Evolutionary conservation across 2,888 invertebrate species (phyloP), one percentile per base, ranked within the genome.

Genomic region (Parascotia fuliginaria): DNA sequence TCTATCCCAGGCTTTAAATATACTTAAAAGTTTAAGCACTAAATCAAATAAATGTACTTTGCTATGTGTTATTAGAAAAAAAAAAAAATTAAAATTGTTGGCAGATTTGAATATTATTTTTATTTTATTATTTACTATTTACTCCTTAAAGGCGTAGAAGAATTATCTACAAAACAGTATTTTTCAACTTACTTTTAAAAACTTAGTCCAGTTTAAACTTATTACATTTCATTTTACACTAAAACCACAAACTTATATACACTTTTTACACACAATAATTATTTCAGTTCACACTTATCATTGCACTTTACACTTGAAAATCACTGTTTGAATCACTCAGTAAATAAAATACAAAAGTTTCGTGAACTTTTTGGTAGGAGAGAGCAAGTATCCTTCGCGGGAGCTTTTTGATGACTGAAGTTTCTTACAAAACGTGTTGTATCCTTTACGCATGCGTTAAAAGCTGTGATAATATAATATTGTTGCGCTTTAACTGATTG

Each of bases 381-480:
- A 9, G 34, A 16, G 12, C 34, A 34, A 16, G 34, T 34, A 14
- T 6, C n/a, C 9, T 1, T 16, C 6, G 9, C 34, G 16, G 11
- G 16, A 34, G 34, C 34, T 34, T 34, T 34, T 34, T 16, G 3
- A n/a, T 16, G 34, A 34, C 34, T 34, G 16, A 34, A 34, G 16
- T 34, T 34, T 34, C 15, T 3, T 34, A 16, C 9, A 2, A 34
- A 2, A n/a, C n/a, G 1, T 16, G 34, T 16, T 3, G 9, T 34
- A 3, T n/a, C 1, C 9, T n/a, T 11, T 16, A 11, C 34, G 34
- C 34, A 34, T 16, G 34, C 34, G 34, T 34, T 1, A 34, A 16
- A 1, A 9, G 15, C n/a, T 4, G 7, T 34, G 16, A 34, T 34
- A 34, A 15, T 7, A 16, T 34, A 34, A n/a, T 3, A 13, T 4